Evolutionary conservation across 1,140 invertebrate species (phyloP).

Genomic region (Drosophila kanapiae): DNA sequence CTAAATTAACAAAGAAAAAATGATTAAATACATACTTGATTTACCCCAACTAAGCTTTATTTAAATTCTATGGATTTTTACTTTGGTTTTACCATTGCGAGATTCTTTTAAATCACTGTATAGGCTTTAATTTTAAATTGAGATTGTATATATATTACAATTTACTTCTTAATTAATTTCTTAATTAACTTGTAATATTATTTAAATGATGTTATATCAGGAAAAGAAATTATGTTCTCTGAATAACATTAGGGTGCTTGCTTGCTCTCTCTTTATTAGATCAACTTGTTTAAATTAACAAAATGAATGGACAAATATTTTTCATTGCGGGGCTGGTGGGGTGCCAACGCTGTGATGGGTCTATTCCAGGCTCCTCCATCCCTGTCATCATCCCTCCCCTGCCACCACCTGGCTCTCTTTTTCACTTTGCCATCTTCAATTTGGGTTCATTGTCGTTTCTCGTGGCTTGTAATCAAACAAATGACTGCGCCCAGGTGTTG

Average conservation of each 20-base stretch:
- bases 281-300: slow-evolving; percentile 47
- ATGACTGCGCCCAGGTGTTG: slow-evolving; percentile 74
- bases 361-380: not conserved
- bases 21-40: not conserved
- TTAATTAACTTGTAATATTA: not conserved
- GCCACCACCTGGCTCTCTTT: slow-evolving; percentile 4
- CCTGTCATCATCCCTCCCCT: not conserved
- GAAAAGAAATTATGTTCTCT: not conserved
- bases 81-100: not conserved
- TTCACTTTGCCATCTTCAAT: slow-evolving; percentile 38
- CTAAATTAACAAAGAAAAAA: not conserved
- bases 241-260: no score
- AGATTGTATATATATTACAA: not conserved
- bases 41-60: not conserved
- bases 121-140: not conserved
- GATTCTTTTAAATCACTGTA: not conserved
- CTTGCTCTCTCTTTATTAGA: slow-evolving; percentile 5
- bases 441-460: slow-evolving; percentile 59
- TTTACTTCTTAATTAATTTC: not conserved
- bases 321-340: slow-evolving; percentile 6
- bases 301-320: slow-evolving; percentile 42
- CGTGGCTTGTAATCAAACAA: slow-evolving; percentile 76
- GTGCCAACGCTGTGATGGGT: slow-evolving; percentile 15
- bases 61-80: not conserved
- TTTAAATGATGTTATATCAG: not conserved